These are phyloP conservation scores for Pyrocoelia pectoralis DNA, from an alignment of 2,888 invertebrate genomes.

Conservation along the genomic window DNA sequence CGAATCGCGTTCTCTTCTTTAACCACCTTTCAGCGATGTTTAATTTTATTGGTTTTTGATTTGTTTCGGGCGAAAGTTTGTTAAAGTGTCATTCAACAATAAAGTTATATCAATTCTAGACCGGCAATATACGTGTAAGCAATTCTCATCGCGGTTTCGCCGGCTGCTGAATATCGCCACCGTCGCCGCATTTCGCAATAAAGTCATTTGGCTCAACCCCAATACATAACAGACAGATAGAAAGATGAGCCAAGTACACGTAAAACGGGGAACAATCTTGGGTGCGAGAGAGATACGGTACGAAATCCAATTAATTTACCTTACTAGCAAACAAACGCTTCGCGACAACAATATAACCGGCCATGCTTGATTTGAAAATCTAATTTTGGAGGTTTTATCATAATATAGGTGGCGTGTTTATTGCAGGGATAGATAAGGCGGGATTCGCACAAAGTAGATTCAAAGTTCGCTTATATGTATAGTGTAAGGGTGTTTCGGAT, in stretches of 20 bases:
- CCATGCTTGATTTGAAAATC: conserved; percentile 44
- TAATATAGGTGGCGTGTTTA: conserved; percentile 47
- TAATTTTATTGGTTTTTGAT: conserved; percentile 22
- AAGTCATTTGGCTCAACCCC: conserved; percentile 42
- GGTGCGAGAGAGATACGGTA: conserved; percentile 28
- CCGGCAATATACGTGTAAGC: conserved; percentile 39
- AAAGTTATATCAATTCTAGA: conserved; percentile 32
- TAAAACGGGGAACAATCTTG: conserved; percentile 21
- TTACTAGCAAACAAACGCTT: conserved; percentile 45
- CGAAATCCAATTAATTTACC: conserved; percentile 50
- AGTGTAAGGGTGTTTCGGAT: conserved; percentile 20
- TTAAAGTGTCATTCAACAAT: too few relatives aligned
- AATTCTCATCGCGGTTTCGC: conserved; percentile 42
- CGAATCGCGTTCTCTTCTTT: conserved; percentile 21
- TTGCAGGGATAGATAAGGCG: conserved; percentile 35
- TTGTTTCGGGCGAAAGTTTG: conserved; percentile 10
- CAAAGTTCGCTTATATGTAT: conserved; percentile 18
- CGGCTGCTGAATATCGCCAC: conserved; percentile 41
- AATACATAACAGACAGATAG: conserved; percentile 42
- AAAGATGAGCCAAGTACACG: conserved; percentile 39
- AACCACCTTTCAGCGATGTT: conserved; percentile 20
- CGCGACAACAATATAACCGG: conserved; percentile 45
- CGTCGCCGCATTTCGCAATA: conserved; percentile 42
- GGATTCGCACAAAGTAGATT: conserved; percentile 12
- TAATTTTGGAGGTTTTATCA: conserved; percentile 45